Conservation (phyloP, 2,113 vertebrate species). For the Genyomyrus donnyi region DNA sequence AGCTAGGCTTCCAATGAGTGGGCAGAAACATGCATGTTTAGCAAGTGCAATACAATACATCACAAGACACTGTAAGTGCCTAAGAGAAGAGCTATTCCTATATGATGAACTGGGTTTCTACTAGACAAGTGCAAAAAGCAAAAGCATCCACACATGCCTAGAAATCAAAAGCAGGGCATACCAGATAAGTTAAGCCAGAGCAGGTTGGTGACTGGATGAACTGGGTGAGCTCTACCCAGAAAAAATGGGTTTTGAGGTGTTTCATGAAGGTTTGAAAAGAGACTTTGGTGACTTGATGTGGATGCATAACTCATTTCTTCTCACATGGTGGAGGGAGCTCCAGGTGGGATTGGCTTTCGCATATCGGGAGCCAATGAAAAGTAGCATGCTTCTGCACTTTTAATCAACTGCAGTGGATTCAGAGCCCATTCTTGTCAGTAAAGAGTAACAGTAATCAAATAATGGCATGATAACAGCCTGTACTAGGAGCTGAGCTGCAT, state of each 20-base stretch:
- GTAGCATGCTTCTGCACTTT: not conserved
- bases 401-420: not conserved
- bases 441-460: not conserved
- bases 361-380: not conserved
- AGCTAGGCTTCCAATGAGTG: not conserved
- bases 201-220: not conserved
- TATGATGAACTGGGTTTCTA: not conserved
- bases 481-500: not conserved
- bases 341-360: not conserved
- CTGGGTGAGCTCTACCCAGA: not conserved
- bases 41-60: not conserved
- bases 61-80: not conserved
- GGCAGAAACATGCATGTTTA: not conserved
- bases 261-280: not conserved
- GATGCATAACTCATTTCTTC: not conserved
- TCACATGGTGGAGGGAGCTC: not conserved
- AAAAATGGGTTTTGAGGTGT: not conserved
- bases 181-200: not conserved
- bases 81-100: not conserved
- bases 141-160: not conserved
- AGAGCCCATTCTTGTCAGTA: not conserved
- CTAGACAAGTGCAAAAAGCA: not conserved
- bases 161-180: not conserved
- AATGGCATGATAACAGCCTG: not conserved
- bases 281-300: not conserved